These are phyloP conservation scores for Terrapene triunguis DNA, from an alignment of 2,113 vertebrate genomes.

Conservation along the genomic window DNA sequence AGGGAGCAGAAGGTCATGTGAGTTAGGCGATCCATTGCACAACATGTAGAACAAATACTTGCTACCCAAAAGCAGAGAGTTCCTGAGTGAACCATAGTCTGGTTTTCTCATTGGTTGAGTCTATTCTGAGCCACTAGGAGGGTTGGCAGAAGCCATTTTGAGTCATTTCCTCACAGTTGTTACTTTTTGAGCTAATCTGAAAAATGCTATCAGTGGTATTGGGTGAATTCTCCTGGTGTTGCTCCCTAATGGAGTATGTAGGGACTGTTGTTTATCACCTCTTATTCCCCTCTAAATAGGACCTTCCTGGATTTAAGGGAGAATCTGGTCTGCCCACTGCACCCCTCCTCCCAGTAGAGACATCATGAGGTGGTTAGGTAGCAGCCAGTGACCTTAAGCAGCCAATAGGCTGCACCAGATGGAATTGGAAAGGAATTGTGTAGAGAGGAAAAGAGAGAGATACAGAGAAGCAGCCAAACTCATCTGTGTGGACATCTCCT, in stretches of 20 bases:
- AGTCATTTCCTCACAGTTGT: not conserved
- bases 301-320: not conserved
- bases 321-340: not conserved
- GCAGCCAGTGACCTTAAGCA: accelerated
- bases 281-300: not conserved
- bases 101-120: not conserved
- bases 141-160: not conserved
- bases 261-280: not conserved
- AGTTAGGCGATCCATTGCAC: not conserved
- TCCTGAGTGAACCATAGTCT: not conserved
- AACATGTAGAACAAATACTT: not conserved
- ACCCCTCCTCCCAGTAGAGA: not conserved
- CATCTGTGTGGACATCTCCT: not conserved
- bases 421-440: not conserved
- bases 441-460: not conserved
- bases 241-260: not conserved
- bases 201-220: not conserved
- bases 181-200: not conserved
- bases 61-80: not conserved
- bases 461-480: not conserved
- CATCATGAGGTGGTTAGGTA: not conserved
- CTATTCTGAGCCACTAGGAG: not conserved
- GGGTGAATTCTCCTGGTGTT: not conserved
- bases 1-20: not conserved
- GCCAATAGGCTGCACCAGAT: not conserved